Evolutionary conservation across 1,140 invertebrate genomes (phyloP), one percentile per base, ranked within the genome.

Genomic region (Tenebrio molitor): DNA sequence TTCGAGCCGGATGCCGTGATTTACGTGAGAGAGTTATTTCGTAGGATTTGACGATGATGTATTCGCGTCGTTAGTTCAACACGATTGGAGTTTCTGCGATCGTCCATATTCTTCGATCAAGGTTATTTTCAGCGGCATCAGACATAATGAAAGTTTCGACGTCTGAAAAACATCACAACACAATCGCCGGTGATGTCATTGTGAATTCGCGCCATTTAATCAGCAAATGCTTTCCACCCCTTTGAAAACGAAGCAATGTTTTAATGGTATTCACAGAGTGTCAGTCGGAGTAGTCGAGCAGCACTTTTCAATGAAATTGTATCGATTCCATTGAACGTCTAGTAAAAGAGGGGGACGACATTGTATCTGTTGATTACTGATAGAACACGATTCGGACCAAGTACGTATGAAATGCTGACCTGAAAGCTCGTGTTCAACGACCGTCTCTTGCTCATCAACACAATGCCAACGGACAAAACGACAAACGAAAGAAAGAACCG

Each of bases 351-450:
- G 72, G 66, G 73, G 71, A 44, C 50, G 69, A 70, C 69, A 69
- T 75, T 78, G 71, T 77, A 78, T 70, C 73, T 73, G 69, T 76
- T 76, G 75, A 78, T 78, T 78, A 73, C 50, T 74, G 77, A 78
- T 78, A 78, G 72, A 72, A 78, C 77, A 78, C 77, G 77, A 77
- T 76, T 75, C 72, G 66, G 44, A 69, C 68, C 70, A 75, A 69
- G 73, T 68, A 71, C 69, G 66, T 71, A 72, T 74, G 73, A 76
- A 78, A 78, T 77, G 75, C 77, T 78, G 77, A 78, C 41, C 33
- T 63, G 50, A 70, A 50, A 63, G 53, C 29, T 70, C 50, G 42
- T 69, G 42, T 53, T 58, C 64, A 66, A 66, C 23, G 19, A 66
- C 64, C 64, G 15, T 34, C 36, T 42, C 36, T n/a, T n/a, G n/a